These are phyloP conservation scores for Dysmachus trigonus DNA, from an alignment of 2,888 invertebrate genomes.

Conservation along the genomic window DNA sequence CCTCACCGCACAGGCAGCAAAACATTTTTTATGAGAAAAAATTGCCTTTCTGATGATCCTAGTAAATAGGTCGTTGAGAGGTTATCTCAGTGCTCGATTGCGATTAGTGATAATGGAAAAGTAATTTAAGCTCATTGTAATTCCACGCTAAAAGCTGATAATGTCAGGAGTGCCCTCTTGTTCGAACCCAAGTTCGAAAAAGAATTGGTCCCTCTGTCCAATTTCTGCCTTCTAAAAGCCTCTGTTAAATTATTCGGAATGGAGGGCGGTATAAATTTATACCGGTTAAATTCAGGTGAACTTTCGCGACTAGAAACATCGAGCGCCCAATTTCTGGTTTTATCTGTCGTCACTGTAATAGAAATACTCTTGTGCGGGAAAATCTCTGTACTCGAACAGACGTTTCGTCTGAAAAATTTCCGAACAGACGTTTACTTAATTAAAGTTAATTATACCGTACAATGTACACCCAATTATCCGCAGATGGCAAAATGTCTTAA, in stretches of 20 bases:
- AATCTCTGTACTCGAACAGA: neutral
- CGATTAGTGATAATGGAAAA: conserved; percentile 46
- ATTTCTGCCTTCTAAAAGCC: conserved; percentile 30
- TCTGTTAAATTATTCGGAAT: conserved; percentile 37
- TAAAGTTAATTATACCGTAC: neutral
- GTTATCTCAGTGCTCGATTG: conserved; percentile 33
- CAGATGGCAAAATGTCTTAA: neutral
- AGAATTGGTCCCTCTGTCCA: conserved; percentile 29
- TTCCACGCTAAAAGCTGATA: conserved; percentile 40
- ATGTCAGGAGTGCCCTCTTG: conserved; percentile 36
- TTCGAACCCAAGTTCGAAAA: neutral
- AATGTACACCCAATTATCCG: neutral
- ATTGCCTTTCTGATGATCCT: conserved; percentile 26
- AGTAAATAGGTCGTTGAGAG: conserved; percentile 33
- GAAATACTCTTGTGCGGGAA: neutral
- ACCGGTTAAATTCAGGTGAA: conserved; percentile 29
- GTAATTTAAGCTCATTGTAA: conserved; percentile 44
- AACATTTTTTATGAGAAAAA: conserved; percentile 32
- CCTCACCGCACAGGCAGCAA: neutral
- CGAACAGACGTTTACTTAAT: neutral
- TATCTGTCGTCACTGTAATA: neutral
- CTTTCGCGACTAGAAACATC: neutral
- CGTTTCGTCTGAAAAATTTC: neutral
- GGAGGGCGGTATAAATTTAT: conserved; percentile 31
- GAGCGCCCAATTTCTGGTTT: neutral